Evolutionary conservation across 2,888 invertebrate species (phyloP), one percentile per base, ranked within the genome.

Genomic region (Philonicus albiceps): DNA sequence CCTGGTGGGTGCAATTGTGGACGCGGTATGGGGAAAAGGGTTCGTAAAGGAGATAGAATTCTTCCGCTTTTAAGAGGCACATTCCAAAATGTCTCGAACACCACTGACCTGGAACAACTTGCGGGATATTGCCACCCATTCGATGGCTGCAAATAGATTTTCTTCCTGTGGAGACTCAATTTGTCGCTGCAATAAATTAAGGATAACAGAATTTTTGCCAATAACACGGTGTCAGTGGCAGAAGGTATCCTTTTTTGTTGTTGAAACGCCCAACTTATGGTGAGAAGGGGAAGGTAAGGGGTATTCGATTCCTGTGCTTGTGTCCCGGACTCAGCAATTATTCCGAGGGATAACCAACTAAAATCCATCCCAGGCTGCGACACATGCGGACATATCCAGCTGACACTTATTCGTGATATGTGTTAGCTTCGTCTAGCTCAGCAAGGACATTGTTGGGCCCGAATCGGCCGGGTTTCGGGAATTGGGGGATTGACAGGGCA

Each of bases 181-280:
- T 76, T 76, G 19, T 40, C 76, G 40, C 37, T 76, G 76, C 76
- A 76, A 76, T 76, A 76, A 76, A 76, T 76, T 40, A 37, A 34
- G n/a, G 76, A 37, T 40, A 76, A 76, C 37, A 27, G 22, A 37
- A 76, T 40, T 76, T 76, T 76, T 76, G 76, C 37, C 76, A 76
- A 76, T 76, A 76, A 40, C 76, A 40, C 19, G 19, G 19, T 40
- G 76, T 76, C 76, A 76, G 13, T 37, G 76, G 76, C 76, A 76
- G 37, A 22, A 22, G 76, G 8, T 19, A 76, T 40, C 76, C 76
- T 5, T 76, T n/a, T 37, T 76, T 40, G n/a, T 76, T 22, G 16
- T 22, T 13, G 37, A 19, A 76, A 2, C 22, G 19, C 0, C 19
- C 40, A 30, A 74, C 8, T 74, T 27, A 37, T 74, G 74, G 49